These are phyloP conservation scores for Triops longicaudatus DNA, from an alignment of 1,140 invertebrate genomes.

Conservation along the genomic window DNA sequence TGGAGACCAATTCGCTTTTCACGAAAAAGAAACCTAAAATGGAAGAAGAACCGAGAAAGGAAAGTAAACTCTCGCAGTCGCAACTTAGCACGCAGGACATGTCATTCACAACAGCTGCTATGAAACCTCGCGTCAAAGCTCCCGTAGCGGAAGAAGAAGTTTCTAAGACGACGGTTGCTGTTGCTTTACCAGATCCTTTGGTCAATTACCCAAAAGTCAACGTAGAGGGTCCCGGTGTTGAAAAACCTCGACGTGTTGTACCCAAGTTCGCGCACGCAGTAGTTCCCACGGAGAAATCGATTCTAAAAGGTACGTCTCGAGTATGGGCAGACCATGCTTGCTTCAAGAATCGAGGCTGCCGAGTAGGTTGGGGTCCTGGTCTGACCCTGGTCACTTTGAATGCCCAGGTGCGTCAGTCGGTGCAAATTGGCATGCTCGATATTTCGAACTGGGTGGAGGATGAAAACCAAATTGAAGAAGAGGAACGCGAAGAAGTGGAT, in stretches of 20 bases:
- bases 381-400: neutral
- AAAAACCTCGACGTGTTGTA: constrained; percentile 17
- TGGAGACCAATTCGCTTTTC: neutral
- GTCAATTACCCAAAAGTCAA: neutral
- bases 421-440: constrained; percentile 4
- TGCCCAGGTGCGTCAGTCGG: constrained; percentile 17
- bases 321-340: constrained; percentile 54
- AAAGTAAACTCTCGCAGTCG: neutral
- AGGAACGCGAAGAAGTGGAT: constrained; percentile 38
- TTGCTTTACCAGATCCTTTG: neutral
- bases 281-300: constrained; percentile 43
- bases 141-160: neutral
- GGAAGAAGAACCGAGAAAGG: neutral
- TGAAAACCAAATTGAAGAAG: constrained; percentile 34
- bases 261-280: constrained; percentile 36
- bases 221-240: neutral
- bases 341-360: constrained; percentile 56
- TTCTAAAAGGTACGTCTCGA: constrained; percentile 41
- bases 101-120: neutral
- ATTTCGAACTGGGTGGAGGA: neutral
- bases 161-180: neutral
- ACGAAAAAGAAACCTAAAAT: neutral
- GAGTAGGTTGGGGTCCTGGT: constrained; percentile 60
- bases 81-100: neutral
- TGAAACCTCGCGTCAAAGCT: neutral